Percentiles rank a stretch among this genome's conserved stretches.
phyloP scores from a whole-genome alignment of 2,113 vertebrate genomes.

The Muntiacus reevesi region DNA sequence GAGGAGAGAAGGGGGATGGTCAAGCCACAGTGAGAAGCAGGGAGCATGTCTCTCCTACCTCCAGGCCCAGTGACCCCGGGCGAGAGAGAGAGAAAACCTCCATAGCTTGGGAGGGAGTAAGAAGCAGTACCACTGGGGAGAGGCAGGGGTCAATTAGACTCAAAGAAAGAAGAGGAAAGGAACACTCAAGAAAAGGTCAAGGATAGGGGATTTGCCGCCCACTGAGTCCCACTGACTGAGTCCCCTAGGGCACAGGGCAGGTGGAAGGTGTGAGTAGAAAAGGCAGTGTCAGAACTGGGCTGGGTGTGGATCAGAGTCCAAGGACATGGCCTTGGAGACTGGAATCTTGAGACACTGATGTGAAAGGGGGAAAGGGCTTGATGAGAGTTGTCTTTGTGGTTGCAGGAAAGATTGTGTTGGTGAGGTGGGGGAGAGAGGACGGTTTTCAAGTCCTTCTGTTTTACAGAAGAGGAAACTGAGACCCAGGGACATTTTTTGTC shows the following conservation, averaged over 20 bases:
- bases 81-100: neutral
- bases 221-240: neutral
- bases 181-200: neutral
- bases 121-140: neutral
- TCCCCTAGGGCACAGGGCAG: neutral
- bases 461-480: neutral
- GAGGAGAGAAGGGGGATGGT: neutral
- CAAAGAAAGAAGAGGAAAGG: neutral
- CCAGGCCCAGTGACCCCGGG: neutral
- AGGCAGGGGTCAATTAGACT: neutral
- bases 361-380: neutral
- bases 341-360: neutral
- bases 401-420: neutral
- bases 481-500: neutral
- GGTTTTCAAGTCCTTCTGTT: neutral
- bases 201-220: neutral
- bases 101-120: neutral
- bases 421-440: neutral
- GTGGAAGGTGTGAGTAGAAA: neutral
- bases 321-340: neutral
- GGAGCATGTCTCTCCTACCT: neutral
- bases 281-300: neutral
- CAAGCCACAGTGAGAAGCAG: neutral
- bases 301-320: neutral
- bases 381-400: neutral